Percentiles rank a stretch among this genome's conserved stretches.
Evolutionary conservation across 1,140 invertebrate genomes (phyloP).

Genomic region (Armadillidium nasatum): DNA sequence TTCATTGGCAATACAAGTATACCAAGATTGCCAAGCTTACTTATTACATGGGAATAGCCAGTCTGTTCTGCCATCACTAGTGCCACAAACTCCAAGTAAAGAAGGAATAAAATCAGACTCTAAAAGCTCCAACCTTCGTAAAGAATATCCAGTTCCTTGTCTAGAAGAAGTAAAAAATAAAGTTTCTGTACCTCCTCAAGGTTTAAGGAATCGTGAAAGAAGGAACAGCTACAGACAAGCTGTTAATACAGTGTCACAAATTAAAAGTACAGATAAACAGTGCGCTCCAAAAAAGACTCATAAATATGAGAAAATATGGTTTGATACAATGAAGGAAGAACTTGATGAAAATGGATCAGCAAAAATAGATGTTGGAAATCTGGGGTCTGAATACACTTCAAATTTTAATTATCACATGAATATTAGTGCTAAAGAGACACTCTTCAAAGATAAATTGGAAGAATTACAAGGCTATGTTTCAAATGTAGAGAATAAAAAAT

Average conservation of each 20-base stretch:
- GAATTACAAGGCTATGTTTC: constrained; percentile 32
- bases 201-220: constrained; percentile 49
- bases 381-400: constrained; percentile 14
- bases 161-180: constrained; percentile 42
- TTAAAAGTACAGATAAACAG: constrained; percentile 1
- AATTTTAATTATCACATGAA: constrained; percentile 21
- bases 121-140: constrained; percentile 7
- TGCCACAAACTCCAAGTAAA: constrained; percentile 31
- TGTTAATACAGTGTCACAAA: constrained; percentile 47
- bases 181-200: constrained; percentile 46
- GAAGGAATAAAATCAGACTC: not conserved
- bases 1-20: constrained; percentile 34
- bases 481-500: constrained; percentile 29
- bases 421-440: constrained; percentile 32
- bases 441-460: constrained; percentile 38
- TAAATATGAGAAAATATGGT: constrained; percentile 44
- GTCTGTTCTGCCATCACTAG: constrained; percentile 36
- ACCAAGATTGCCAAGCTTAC: constrained; percentile 40
- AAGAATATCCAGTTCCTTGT: not conserved
- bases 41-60: constrained; percentile 42
- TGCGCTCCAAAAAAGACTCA: constrained; percentile 30
- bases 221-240: constrained; percentile 52
- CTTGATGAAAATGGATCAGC: constrained; percentile 8
- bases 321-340: constrained; percentile 35
- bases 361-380: constrained; percentile 10